Base-by-base conservation (phyloP, 2,888 invertebrate species). In the Clitarchus hookeri region DNA sequence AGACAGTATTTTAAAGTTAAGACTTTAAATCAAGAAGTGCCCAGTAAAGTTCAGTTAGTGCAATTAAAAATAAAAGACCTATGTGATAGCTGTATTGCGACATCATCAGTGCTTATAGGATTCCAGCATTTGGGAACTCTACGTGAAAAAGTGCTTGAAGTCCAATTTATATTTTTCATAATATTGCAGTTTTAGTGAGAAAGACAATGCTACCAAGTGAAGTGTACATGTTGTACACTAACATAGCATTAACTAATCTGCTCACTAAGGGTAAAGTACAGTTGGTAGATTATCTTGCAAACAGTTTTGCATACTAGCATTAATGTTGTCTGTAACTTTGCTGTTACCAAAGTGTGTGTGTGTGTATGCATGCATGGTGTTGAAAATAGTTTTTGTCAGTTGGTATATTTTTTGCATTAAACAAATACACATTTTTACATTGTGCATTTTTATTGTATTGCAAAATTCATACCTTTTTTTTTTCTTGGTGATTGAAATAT, bases 381-480 rank as follows among this genome's bases (percentile, higher is more conserved):
- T 65, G 65, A 65, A 65, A 65, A 65, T n/a, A n/a, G n/a, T 65
- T 23, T 65, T 65, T 65, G 65, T 65, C 65, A 65, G 65, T 65
- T 6, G 65, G 65, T 65, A 65, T 65, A 65, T 65, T 65, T 65
- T 65, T 11, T 65, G 12, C 65, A 65, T 65, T 65, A 65, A 65
- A 65, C 65, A 65, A 65, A 19, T 65, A 23, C 65, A 65, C 11
- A 65, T 65, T 65, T 65, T 65, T 65, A 65, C n/a, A 8, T 23
- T 65, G 16, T 65, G 19, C 19, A 65, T 65, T 65, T 65, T n/a
- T 65, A 65, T 65, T 65, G 11, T 23, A 48, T 48, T 48, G 2
- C 48, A 48, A 48, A 48, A 13, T 48, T 11, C 16, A 8, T 48
- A 8, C 48, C 48, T 0, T 16, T 48, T 48, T 48, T 48, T 13